Percentiles rank a stretch among this genome's conserved stretches.
Evolutionary conservation across 2,113 vertebrate genomes (phyloP).

Genomic region (Podilymbus podiceps): DNA sequence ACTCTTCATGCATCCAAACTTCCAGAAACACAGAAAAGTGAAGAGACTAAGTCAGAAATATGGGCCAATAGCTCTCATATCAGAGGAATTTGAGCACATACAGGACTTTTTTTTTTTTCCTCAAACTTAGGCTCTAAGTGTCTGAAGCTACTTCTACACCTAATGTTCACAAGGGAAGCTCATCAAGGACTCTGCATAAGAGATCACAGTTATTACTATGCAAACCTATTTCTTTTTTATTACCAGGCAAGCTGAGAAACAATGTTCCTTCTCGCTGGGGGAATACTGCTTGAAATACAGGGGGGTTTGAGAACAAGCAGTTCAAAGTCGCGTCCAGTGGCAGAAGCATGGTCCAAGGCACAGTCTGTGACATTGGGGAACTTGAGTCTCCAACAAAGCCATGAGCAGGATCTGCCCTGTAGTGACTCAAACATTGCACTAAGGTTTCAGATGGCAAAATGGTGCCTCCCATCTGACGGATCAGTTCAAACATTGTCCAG

Average conservation of each 20-base stretch:
- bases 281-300: constrained; percentile 75
- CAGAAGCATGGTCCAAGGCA: constrained; percentile 61
- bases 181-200: neutral
- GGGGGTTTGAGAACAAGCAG: constrained; percentile 78
- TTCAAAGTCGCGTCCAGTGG: constrained; percentile 76
- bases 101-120: neutral
- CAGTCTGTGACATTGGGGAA: neutral
- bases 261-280: constrained; percentile 72
- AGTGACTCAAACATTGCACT: neutral
- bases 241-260: constrained; percentile 71
- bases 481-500: constrained; percentile 77
- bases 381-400: neutral
- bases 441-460: constrained; percentile 79
- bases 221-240: neutral
- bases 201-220: neutral
- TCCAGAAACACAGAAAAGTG: neutral
- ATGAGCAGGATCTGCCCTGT: neutral
- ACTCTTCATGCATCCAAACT: neutral
- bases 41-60: neutral
- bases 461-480: constrained; percentile 77
- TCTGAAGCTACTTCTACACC: neutral
- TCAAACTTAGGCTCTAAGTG: neutral
- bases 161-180: neutral
- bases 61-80: neutral
- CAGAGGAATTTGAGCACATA: neutral